These are phyloP conservation scores for Liasis olivaceus DNA, from an alignment of 2,797 vertebrate genomes.

Conservation along the genomic window DNA sequence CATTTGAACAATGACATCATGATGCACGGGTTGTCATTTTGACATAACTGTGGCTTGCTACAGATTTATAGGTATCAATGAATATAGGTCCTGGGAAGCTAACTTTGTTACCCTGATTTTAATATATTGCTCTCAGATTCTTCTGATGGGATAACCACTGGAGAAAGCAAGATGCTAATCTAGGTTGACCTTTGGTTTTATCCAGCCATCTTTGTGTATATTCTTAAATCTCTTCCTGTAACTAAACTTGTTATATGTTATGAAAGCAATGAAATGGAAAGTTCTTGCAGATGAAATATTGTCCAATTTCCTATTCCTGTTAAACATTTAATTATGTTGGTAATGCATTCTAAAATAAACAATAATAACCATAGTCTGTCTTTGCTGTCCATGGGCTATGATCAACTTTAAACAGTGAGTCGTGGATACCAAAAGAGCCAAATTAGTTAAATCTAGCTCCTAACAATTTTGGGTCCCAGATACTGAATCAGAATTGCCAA, in stretches of 20 bases:
- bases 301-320: conserved; percentile 31
- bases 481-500: not conserved
- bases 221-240: conserved; percentile 20
- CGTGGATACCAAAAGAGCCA: not conserved
- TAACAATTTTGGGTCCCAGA: not conserved
- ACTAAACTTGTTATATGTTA: not conserved
- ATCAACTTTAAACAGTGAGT: not conserved
- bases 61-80: not conserved
- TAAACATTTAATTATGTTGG: conserved; percentile 57
- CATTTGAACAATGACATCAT: not conserved
- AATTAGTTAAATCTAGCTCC: not conserved
- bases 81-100: not conserved
- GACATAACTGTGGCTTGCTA: not conserved
- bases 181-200: not conserved
- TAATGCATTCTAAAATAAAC: conserved; percentile 54
- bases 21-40: not conserved
- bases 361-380: not conserved
- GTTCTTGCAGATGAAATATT: conserved; percentile 52
- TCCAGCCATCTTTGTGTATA: not conserved
- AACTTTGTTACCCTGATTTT: not conserved
- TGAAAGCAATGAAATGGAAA: conserved; percentile 45
- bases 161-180: not conserved
- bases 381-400: not conserved
- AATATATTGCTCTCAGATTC: not conserved
- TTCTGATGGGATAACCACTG: not conserved